Conservation (phyloP, 2,113 vertebrate genomes). For the Syngnathus floridae region DNA sequence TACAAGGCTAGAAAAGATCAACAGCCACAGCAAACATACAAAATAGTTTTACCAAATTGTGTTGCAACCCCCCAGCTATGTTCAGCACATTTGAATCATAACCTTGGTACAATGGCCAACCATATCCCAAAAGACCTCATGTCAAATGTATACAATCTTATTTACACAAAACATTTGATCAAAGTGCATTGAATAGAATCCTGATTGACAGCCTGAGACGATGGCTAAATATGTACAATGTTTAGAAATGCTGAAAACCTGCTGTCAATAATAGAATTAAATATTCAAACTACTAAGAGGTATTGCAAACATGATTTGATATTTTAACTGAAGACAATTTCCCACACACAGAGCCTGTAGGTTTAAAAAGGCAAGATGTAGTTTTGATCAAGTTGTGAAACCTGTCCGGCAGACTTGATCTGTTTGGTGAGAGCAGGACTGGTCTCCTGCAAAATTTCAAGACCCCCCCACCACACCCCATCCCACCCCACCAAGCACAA, state of each 20-base stretch:
- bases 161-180: constrained; percentile 84
- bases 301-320: constrained; percentile 16
- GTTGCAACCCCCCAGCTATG: constrained; percentile 27
- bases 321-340: constrained; percentile 53
- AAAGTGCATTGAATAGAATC: constrained; percentile 94
- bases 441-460: background rate
- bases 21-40: constrained; percentile 76
- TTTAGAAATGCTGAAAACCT: constrained; percentile 79
- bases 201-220: constrained; percentile 72
- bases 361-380: constrained; percentile 11
- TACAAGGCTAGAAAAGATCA: constrained; percentile 74
- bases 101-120: constrained; percentile 78
- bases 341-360: constrained; percentile 18
- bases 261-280: constrained; percentile 19
- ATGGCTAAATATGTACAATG: constrained; percentile 74
- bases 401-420: constrained; percentile 14
- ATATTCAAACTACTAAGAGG: constrained; percentile 68
- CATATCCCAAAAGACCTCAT: constrained; percentile 81
- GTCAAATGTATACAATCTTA: constrained; percentile 80
- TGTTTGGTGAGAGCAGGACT: background rate
- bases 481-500: no score
- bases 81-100: constrained; percentile 68
- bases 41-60: constrained; percentile 75
- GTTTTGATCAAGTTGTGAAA: constrained; percentile 11
- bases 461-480: background rate